Evolutionary conservation across 2,888 invertebrate genomes (phyloP).

Genomic region (Hirtodrosophila confusa): DNA sequence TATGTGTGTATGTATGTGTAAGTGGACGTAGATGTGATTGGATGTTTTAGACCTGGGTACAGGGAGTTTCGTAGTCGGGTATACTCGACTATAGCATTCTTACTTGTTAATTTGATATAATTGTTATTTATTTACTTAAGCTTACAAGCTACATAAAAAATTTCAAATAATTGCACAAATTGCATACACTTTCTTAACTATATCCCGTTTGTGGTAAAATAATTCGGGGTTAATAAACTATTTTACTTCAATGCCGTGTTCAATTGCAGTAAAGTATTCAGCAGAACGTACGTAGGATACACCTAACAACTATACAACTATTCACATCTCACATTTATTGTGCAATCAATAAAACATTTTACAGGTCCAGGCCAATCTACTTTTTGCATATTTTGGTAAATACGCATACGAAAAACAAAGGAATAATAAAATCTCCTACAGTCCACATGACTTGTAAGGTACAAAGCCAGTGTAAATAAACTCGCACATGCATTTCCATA

Average conservation of each 20-base stretch:
- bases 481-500: slow-evolving; percentile 38
- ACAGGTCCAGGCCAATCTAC: slow-evolving; percentile 15
- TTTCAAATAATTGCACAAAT: too few species aligned
- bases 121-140: too few species aligned
- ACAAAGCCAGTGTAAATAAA: slow-evolving; percentile 15
- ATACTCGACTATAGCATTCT: too few species aligned
- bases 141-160: too few species aligned
- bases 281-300: not conserved
- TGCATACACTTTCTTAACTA: too few species aligned
- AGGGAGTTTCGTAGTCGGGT: too few species aligned
- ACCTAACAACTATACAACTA: slow-evolving; percentile 1
- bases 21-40: too few species aligned
- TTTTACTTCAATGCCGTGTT: slow-evolving; percentile 6
- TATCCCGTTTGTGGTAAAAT: not conserved
- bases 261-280: not conserved
- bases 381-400: slow-evolving; percentile 16
- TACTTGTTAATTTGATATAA: too few species aligned
- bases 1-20: too few species aligned
- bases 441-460: slow-evolving; percentile 2
- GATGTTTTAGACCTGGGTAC: too few species aligned
- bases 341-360: slow-evolving; percentile 13
- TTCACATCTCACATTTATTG: slow-evolving; percentile 1
- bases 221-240: slow-evolving; percentile 22
- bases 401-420: slow-evolving; percentile 11
- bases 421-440: slow-evolving; percentile 19